Conservation (phyloP, 1,140 invertebrate species). For the Pogonomyrmex barbatus region DNA sequence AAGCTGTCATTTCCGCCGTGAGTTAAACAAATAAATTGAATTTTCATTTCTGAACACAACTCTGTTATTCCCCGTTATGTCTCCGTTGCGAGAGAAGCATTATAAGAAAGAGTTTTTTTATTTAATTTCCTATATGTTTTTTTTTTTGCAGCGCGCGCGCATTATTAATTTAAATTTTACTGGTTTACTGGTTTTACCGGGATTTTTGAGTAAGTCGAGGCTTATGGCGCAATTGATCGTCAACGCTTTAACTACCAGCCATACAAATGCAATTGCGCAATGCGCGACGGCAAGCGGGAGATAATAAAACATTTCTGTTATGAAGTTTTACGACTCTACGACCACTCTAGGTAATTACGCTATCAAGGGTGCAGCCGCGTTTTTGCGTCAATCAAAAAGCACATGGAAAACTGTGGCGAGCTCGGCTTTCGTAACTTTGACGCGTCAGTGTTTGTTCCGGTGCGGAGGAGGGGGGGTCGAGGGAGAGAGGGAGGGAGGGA, state of each 20-base stretch:
- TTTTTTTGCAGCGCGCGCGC: neutral
- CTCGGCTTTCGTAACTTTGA: conserved; percentile 24
- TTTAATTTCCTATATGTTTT: neutral
- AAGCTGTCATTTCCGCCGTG: neutral
- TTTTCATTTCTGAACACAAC: neutral
- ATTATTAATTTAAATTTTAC: conserved; percentile 22
- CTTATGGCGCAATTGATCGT: conserved; percentile 8
- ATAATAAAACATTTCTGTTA: conserved; percentile 49
- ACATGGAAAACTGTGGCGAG: neutral
- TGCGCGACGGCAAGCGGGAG: neutral
- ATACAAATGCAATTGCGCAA: neutral
- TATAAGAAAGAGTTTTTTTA: neutral
- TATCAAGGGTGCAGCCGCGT: conserved; percentile 7
- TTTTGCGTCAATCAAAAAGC: conserved; percentile 38
- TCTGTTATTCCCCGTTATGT: too few species aligned
- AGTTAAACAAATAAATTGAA: conserved; percentile 5
- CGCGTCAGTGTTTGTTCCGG: neutral
- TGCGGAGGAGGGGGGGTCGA: neutral
- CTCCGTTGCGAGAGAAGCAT: too few species aligned
- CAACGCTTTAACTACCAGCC: conserved; percentile 31
- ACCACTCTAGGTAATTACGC: conserved; percentile 22
- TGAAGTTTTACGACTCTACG: conserved; percentile 26
- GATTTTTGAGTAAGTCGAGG: conserved; percentile 1
- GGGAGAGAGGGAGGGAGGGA: neutral
- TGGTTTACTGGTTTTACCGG: neutral